Conservation (phyloP, 2,113 vertebrate species). For the Larimichthys crocea region DNA sequence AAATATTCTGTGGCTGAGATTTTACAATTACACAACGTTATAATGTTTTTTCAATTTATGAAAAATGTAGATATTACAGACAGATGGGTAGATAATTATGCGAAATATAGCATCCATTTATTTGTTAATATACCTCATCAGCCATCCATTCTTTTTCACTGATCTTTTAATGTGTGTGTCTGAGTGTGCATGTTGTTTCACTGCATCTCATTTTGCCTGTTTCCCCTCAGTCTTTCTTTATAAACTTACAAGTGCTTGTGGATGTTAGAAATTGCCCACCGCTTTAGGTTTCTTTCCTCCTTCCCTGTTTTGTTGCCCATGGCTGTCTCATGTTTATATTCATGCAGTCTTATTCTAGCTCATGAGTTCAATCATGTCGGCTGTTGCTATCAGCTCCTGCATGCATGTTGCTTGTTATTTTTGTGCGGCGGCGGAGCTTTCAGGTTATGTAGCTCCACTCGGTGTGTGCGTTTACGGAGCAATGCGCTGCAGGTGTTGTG, state of each 20-base stretch:
- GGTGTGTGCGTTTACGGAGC: constrained; percentile 34
- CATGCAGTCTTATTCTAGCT: constrained; percentile 52
- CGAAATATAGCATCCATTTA: background rate
- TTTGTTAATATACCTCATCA: background rate
- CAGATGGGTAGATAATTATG: background rate
- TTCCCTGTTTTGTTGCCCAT: constrained; percentile 30
- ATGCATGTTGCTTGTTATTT: constrained; percentile 61
- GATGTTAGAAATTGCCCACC: constrained; percentile 45
- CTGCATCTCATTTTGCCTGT: background rate
- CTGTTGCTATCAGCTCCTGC: constrained; percentile 32
- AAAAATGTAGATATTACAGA: background rate
- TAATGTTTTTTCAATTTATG: background rate
- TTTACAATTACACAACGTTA: background rate
- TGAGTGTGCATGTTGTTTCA: background rate
- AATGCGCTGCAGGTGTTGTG: constrained; percentile 44
- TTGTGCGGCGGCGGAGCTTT: constrained; percentile 35
- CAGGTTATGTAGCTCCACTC: constrained; percentile 35
- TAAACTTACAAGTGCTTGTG: constrained; percentile 26
- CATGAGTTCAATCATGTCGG: constrained; percentile 53
- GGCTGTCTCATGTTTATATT: constrained; percentile 73
- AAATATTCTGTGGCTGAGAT: background rate
- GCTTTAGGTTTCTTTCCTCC: constrained; percentile 16
- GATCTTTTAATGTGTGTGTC: background rate
- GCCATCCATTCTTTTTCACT: background rate
- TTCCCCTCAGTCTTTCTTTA: constrained; percentile 30